Base-by-base conservation (phyloP, 2,888 invertebrate genomes). In the Epistrophella euchroma region DNA sequence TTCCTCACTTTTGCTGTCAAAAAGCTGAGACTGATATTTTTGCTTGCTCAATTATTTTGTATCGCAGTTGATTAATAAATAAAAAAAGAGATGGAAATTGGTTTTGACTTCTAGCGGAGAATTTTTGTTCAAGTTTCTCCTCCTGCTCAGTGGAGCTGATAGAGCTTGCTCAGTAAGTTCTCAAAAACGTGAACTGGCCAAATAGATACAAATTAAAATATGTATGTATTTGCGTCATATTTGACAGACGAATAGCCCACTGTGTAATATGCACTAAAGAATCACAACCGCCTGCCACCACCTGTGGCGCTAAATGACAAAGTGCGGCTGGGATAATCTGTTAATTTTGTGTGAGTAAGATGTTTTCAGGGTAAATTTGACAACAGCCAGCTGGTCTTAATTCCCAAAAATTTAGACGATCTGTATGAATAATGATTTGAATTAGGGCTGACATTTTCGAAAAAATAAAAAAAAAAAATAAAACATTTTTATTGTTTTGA, bases 251-350 rank as follows among this genome's bases (percentile, higher is more conserved):
- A 15, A 7, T 11, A 56, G 5, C 6, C 56, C 56, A 35, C 56
- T 56, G 56, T 56, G 0, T 11, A 0, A 11, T 5, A 32, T 32
- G 32, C 17, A 32, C 5, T 56, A 56, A 56, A 55, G 22, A 56
- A 56, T 56, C 55, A 56, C 32, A 32, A 52, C 25, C 15, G 9
- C 28, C 32, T 2, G 1, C 19, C 66, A 45, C 75, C 75, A 81
- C 76, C 76, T 76, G 71, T 76, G 71, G 71, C 15, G 17, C 40
- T 58, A 17, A 32, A 58, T 76, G 64, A 66, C 64, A 64, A 40
- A 81, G 47, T 55, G 40, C 50, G 43, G 19, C 50, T 60, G 52
- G 60, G 25, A 74, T 78, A 62, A 72, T 62, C 62, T 71, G 62
- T 71, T 71, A 55, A 64, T 47, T 52, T 64, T 40, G 17, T 52